phyloP scores from a whole-genome alignment of 1,140 invertebrate species.

The Plutomurus gul region DNA sequence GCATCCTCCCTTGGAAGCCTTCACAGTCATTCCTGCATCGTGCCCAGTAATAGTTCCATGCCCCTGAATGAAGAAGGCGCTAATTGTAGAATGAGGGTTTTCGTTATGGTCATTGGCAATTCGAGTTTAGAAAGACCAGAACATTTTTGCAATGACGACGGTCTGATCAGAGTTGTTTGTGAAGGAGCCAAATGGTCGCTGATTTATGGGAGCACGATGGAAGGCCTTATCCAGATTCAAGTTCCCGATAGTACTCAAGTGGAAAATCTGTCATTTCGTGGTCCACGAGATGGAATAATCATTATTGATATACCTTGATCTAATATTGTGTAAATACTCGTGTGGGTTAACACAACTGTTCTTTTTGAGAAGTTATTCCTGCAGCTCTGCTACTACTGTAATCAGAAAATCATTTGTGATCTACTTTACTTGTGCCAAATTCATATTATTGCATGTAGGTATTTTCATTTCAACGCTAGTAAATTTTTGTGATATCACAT shows the following conservation, averaged over 20 bases:
- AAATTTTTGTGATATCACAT: too few species aligned
- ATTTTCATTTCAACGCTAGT: too few species aligned
- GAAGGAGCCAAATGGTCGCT: neutral
- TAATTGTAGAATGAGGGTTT: neutral
- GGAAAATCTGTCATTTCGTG: neutral
- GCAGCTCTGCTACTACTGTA: too few species aligned
- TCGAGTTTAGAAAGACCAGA: neutral
- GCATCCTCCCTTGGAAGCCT: neutral
- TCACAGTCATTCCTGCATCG: neutral
- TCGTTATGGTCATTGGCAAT: neutral
- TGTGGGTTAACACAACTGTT: too few species aligned
- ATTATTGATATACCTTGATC: neutral
- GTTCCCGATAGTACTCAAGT: neutral
- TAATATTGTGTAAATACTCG: too few species aligned
- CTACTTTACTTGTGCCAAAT: too few species aligned
- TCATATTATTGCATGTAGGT: too few species aligned
- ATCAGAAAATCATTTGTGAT: too few species aligned
- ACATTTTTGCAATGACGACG: neutral
- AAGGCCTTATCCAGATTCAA: neutral
- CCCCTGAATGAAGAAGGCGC: neutral
- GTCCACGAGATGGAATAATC: conserved; percentile 1
- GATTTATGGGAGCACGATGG: neutral
- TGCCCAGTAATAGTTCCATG: neutral
- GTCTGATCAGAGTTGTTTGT: neutral
- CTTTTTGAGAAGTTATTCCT: too few species aligned